Base-by-base conservation (phyloP, 2,797 vertebrate species). In the Xyrichtys novacula region DNA sequence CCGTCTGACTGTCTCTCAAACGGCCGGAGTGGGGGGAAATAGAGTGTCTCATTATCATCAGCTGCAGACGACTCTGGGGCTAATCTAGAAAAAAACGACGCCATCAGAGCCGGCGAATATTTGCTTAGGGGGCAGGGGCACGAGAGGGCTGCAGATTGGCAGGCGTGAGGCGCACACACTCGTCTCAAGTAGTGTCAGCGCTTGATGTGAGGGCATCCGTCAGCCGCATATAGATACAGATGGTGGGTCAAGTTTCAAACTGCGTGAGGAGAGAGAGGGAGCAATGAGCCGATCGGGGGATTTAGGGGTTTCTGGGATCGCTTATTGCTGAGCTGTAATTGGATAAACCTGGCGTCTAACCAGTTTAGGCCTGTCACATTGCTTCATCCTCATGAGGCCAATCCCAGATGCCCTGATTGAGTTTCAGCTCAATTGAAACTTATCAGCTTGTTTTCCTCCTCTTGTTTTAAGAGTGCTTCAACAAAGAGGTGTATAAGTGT, bases 351-450 rank as follows among this genome's bases (percentile, higher is more conserved):
- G 77, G 22, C 78, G 36, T 80, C 87, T 91, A 92, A 92, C 89
- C 85, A 87, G 80, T 87, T 92, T 92, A 92, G 82, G 80, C 74
- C 91, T 88, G 91, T 91, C 91, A 91, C 89, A 91, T 93, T 80
- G 81, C 80, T 77, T 90, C 86, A 85, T 76, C 78, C 91, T 91
- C 89, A 74, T 11, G 81, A 90, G 89, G 72, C 73, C 86, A 88
- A 91, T 92, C 84, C 81, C 80, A 52, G 52, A 73, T 42, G 73
- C 74, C 63, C 85, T 89, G 83, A 91, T 91, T 88, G 81, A 88
- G 88, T 92, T 92, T 90, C 69, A 36, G 69, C 77, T 82, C 85
- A 84, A 87, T 85, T 90, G 89, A 91, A 92, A 91, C 85, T 84
- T 85, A 83, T 89, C 76, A 77, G 59, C 48, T 67, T 78, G 63